These are phyloP conservation scores for Phymanthus crucifer DNA, from an alignment of 92 coral and sea anemone genomes.

Conservation along the genomic window DNA sequence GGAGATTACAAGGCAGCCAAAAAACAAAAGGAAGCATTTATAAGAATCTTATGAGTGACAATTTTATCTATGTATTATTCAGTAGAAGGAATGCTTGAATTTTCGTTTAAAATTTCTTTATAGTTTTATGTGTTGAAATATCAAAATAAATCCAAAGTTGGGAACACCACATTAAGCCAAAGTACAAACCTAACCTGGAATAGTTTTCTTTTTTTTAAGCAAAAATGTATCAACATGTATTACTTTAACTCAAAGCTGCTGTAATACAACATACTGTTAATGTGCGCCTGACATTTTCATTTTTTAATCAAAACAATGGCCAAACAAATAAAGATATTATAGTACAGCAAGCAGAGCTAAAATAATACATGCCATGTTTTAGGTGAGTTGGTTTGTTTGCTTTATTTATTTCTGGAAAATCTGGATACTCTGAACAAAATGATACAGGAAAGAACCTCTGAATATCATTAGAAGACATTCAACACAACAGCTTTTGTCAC, in stretches of 20 bases:
- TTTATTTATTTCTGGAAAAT: not conserved
- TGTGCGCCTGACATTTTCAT: not conserved
- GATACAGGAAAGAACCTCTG: not conserved
- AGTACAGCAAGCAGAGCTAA: conserved; percentile 3
- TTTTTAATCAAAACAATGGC: not conserved
- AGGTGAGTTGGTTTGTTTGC: conserved; percentile 73
- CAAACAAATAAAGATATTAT: not conserved
- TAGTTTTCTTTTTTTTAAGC: not conserved
- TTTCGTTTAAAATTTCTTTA: not conserved
- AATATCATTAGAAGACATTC: not conserved
- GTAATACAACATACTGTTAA: not conserved
- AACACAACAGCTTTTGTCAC: not conserved
- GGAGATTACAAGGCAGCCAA: not conserved
- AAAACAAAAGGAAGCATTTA: not conserved
- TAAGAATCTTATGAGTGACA: not conserved
- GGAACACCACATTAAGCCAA: not conserved
- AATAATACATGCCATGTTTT: conserved; percentile 20
- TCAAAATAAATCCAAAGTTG: not conserved
- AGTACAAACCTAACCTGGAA: conserved; percentile 62
- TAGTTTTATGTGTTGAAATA: not conserved
- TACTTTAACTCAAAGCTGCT: conserved; percentile 21
- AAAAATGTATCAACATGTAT: not conserved
- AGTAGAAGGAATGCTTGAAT: not conserved
- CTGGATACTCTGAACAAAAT: conserved; percentile 24
- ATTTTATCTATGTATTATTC: not conserved